These are phyloP conservation scores for Pluvianellus socialis DNA, from an alignment of 2,113 vertebrate species.

Conservation along the genomic window DNA sequence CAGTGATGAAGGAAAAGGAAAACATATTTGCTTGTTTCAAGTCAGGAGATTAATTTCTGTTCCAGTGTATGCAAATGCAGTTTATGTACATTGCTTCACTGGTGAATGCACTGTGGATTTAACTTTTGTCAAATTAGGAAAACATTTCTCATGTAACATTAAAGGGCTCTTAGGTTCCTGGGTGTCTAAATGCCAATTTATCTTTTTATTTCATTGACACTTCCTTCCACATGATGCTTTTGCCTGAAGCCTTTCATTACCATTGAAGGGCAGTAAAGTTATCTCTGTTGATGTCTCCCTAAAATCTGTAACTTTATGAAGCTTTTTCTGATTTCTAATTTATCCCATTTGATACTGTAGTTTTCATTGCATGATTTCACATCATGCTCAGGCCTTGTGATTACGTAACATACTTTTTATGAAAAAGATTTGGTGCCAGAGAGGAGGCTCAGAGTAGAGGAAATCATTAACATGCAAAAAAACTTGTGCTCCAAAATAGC, in stretches of 20 bases:
- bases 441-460: conserved; percentile 13
- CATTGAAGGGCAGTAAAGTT: not conserved
- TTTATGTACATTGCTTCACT: not conserved
- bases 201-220: not conserved
- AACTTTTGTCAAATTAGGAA: not conserved
- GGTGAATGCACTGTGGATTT: not conserved
- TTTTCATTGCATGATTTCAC: not conserved
- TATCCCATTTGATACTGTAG: not conserved
- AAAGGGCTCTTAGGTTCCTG: not conserved
- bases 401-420: not conserved
- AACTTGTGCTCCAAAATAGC: not conserved
- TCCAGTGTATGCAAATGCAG: not conserved
- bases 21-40: not conserved
- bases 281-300: not conserved
- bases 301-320: not conserved
- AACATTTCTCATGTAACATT: not conserved
- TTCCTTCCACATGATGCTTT: not conserved
- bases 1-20: not conserved
- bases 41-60: not conserved
- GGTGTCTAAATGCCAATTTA: not conserved
- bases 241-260: not conserved
- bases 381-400: not conserved
- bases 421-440: conserved; percentile 10
- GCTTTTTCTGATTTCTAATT: not conserved
- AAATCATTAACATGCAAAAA: conserved; percentile 38